Evolutionary conservation across 1,140 invertebrate genomes (phyloP), one percentile per base, ranked within the genome.

Genomic region (Drosophila kanapiae): DNA sequence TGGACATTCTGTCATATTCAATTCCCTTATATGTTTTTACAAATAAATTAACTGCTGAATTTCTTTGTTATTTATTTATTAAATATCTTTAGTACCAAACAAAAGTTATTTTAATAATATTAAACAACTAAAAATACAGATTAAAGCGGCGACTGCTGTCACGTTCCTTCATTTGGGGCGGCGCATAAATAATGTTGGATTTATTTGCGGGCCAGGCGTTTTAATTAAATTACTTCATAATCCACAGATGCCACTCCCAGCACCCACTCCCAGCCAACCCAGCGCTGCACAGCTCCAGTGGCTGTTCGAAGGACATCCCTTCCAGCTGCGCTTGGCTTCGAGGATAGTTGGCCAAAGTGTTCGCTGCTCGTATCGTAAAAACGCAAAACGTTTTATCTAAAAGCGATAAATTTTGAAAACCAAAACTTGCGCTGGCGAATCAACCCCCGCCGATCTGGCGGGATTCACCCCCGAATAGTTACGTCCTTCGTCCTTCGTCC

Each of bases 361-460:
- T 85, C 68, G 82, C 75, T 75, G 83, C 67, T 84, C 77, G 64
- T 82, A 80, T 88, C 84, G 84, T 88, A 90, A 88, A 84, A 90
- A 84, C 84, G 85, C 78, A 85, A 90, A 90, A 90, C 85, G 85
- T 90, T 90, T 90, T 90, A 90, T 90, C 85, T 90, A 74, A 90
- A 90, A 90, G 85, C 85, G 85, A 90, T 90, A 90, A 90, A 90
- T 90, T 88, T 88, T 70, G 56, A 88, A 90, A 90, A 85, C 49
- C 81, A 75, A 88, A 86, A 86, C 84, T 82, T 82, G 72, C 59
- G 75, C 78, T 63, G 54, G 80, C 76, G 65, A 76, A 71, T 68
- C 54, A 63, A 65, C 75, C 56, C 49, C 45, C 42, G 29, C 49
- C 54, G 53, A 60, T 54, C 72, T 49, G 45, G 60, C 56, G 16